Evolutionary conservation across 2,113 vertebrate genomes (phyloP).

Genomic region (Colinus virginianus): DNA sequence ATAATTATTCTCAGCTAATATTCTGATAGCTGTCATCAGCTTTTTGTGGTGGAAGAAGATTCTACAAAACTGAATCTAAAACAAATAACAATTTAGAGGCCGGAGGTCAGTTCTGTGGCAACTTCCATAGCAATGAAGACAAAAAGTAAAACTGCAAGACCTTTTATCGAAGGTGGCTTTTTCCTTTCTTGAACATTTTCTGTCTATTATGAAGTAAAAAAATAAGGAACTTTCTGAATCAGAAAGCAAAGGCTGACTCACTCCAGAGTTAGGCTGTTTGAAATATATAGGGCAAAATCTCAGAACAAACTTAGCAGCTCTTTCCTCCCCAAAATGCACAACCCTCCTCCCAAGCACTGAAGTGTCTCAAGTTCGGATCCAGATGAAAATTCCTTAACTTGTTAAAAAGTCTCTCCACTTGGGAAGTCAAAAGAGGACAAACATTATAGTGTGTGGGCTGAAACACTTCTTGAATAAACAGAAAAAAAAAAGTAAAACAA

Average conservation of each 20-base stretch:
- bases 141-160: background rate
- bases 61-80: background rate
- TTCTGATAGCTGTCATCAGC: background rate
- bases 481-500: constrained; percentile 1
- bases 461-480: background rate
- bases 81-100: constrained; percentile 6
- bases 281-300: background rate
- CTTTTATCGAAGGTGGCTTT: background rate
- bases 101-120: background rate
- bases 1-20: background rate
- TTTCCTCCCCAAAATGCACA: background rate
- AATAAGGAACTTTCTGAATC: background rate
- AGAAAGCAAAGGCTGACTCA: background rate
- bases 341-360: background rate
- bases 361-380: background rate
- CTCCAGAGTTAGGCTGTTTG: background rate
- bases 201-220: background rate
- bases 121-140: background rate
- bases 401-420: background rate
- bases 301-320: background rate
- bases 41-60: background rate
- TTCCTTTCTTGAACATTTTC: background rate
- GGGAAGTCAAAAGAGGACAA: constrained; percentile 17
- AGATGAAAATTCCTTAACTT: constrained; percentile 5
- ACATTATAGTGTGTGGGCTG: background rate